Evolutionary conservation across 2,113 vertebrate genomes (phyloP), one percentile per base, ranked within the genome.

Genomic region (Telmatochromis sp.): DNA sequence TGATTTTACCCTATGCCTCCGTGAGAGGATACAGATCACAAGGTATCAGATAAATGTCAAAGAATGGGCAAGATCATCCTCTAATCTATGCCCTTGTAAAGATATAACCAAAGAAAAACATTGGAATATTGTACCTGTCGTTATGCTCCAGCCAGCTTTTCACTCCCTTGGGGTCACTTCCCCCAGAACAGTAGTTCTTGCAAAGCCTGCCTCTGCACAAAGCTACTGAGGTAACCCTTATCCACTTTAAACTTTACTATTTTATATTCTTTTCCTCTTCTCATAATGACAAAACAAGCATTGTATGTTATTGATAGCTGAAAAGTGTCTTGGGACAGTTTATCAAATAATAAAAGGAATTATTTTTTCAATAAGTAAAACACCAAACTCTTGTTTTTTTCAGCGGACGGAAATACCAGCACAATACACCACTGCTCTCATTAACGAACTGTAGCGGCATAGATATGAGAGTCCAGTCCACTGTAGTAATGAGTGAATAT

Each of bases 401-500:
- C 23, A n/a, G 42, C 81, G 1, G 26, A 58, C 19, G 28, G 51
- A 33, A 83, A 92, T 35, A 79, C 71, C 37, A 55, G 79, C 65
- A 47, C 58, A 9, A 53, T 60, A 37, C 47, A 54, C 37, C 65
- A 73, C 71, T 80, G 86, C 81, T 86, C 54, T 92, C 84, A 85
- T 90, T 90, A 89, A 40, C 85, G 26, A 28, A 81, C 78, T 23
- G 75, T 78, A 71, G 88, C 14, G 31, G 82, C 55, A 82, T 17
- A 86, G 58, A 89, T 91, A 89, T 65, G 63, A 63, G 71, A 85
- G 84, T 83, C 86, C 91, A 92, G 90, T 94, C 82, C 89, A 60
- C 89, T 93, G 87, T 88, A 85, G 91, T 95, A 95, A 96, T 95
- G 92, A 96, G 89, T 88, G 86, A 87, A 87, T 96, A 96, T 95